Evolutionary conservation across 2,797 vertebrate species (phyloP).

Genomic region (Capromys pilorides): DNA sequence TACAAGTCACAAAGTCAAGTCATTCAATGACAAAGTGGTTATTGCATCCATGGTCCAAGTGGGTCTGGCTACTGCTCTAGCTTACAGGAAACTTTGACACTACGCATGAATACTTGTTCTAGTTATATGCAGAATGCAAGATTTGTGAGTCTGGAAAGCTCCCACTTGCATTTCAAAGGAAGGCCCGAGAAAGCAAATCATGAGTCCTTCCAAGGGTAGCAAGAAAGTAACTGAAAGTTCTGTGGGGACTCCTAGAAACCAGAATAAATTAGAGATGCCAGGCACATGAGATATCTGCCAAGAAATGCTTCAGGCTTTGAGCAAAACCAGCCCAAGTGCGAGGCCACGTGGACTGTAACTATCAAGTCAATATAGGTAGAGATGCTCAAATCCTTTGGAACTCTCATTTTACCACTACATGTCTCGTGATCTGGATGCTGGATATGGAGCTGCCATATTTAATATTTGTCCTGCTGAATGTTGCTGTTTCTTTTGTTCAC

Average conservation of each 20-base stretch:
- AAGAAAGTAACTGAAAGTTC: background rate
- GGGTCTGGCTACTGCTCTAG: background rate
- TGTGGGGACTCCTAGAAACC: background rate
- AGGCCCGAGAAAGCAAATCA: background rate
- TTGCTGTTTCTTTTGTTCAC: too few species aligned
- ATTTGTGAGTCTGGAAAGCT: background rate
- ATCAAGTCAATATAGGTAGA: too few species aligned
- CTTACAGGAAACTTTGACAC: background rate
- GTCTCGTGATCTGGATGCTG: too few species aligned
- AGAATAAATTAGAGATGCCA: background rate
- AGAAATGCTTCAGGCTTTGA: background rate
- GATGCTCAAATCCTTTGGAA: too few species aligned
- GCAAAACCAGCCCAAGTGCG: background rate
- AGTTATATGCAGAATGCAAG: background rate
- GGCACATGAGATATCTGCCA: background rate
- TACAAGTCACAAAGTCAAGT: background rate
- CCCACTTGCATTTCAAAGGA: background rate
- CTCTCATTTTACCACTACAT: too few species aligned
- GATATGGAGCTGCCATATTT: too few species aligned
- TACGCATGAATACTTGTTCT: background rate
- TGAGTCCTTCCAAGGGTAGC: background rate
- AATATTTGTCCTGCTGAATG: too few species aligned
- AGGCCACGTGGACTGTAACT: too few species aligned
- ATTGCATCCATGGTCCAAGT: background rate
- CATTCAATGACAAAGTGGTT: background rate